These are phyloP conservation scores for Excalfactoria chinensis DNA, from an alignment of 2,113 vertebrate species.

Conservation along the genomic window DNA sequence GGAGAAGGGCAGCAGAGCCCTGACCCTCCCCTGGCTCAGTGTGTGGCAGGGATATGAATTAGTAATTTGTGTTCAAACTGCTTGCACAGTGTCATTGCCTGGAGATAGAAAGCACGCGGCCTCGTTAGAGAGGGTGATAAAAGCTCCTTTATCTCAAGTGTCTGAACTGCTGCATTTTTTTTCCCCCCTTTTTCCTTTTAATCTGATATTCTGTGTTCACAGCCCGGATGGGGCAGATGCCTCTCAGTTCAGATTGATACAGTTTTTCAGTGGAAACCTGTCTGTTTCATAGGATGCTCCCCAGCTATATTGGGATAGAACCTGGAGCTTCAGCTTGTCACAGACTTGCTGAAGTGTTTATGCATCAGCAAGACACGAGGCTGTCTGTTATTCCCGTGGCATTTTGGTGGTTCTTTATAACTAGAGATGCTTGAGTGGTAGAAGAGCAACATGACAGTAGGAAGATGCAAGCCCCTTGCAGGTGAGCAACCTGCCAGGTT, in stretches of 20 bases:
- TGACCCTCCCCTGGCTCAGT: neutral
- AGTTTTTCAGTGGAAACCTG: neutral
- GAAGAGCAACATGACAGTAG: fast-evolving
- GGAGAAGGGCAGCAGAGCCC: neutral
- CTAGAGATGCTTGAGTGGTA: neutral
- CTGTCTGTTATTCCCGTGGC: neutral
- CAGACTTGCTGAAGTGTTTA: neutral
- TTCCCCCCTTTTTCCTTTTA: neutral
- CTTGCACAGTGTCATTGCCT: neutral
- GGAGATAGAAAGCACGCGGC: neutral
- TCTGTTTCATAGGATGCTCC: neutral
- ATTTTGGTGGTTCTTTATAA: neutral
- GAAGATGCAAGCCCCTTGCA: neutral
- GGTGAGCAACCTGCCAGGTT: neutral
- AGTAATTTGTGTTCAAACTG: neutral
- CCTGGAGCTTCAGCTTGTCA: neutral
- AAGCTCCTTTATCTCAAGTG: neutral
- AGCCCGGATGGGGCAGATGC: neutral
- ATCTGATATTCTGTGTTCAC: neutral
- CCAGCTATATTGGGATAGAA: neutral
- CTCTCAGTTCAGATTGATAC: neutral
- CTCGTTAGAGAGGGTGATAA: neutral
- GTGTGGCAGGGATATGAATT: neutral
- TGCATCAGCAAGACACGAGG: neutral
- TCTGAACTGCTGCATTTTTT: neutral